Percentiles rank a stretch among this genome's conserved stretches.
Conservation (phyloP, 2,888 invertebrate genomes). For the Heliconius ethilla region DNA sequence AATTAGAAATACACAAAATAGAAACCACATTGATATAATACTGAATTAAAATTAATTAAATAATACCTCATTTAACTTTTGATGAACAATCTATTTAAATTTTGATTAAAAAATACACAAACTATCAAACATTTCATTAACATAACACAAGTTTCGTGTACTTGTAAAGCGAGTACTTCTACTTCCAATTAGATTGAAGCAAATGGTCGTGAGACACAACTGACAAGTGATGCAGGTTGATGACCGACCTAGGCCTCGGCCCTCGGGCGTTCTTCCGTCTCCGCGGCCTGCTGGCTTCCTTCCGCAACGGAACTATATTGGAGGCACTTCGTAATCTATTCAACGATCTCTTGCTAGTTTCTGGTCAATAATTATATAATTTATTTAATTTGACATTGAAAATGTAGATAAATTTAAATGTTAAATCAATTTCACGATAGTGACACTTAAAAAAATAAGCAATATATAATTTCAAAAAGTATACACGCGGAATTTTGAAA, state of each 20-base stretch:
- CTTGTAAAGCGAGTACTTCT: not conserved
- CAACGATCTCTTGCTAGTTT: slow-evolving; percentile 26
- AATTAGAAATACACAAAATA: not conserved
- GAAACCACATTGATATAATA: not conserved
- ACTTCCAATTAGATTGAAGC: not conserved
- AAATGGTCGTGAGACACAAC: not conserved
- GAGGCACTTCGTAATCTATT: slow-evolving; percentile 25
- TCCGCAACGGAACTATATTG: slow-evolving; percentile 37
- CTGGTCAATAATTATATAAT: slow-evolving; percentile 24
- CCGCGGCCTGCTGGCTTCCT: slow-evolving; percentile 38
- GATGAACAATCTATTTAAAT: not conserved
- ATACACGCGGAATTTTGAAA: not conserved
- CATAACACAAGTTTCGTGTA: not conserved
- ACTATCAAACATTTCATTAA: not conserved
- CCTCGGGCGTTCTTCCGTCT: slow-evolving; percentile 42
- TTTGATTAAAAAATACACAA: not conserved
- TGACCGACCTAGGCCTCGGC: slow-evolving; percentile 47
- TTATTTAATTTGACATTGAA: slow-evolving; percentile 25
- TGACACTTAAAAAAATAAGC: not conserved
- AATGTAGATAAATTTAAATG: not conserved
- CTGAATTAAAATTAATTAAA: not conserved
- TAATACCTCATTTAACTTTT: not conserved
- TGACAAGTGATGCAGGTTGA: slow-evolving; percentile 40
- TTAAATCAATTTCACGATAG: not conserved
- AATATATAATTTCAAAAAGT: not conserved